Evolutionary conservation across 2,888 invertebrate genomes (phyloP), one percentile per base, ranked within the genome.

Genomic region (Acanthosepion lycidas): DNA sequence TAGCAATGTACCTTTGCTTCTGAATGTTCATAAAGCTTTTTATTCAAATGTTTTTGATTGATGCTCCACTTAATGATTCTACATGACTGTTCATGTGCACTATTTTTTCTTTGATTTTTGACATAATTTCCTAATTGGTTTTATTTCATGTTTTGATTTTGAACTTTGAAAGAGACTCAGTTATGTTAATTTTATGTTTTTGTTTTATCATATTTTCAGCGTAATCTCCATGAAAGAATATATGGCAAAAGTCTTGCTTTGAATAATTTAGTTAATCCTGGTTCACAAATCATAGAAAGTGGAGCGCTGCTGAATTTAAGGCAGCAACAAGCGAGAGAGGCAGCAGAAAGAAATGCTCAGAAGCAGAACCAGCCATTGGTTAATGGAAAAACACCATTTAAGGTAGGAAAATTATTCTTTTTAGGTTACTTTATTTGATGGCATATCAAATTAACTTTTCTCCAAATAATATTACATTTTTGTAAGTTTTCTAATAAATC

Each of bases 211-310:
- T 92, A 15, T 28, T 49, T 95, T 33, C 97, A 99, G 98, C 98
- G 98, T 97, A 98, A 98, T 23, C 98, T 99, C 92, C 98, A 99
- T 97, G 99, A 99, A 97, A 98, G 98, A 96, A 98, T 98, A 96
- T 99, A 99, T 97, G 99, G 99, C 23, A 99, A 99, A 97, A 98
- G 98, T 94, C 97, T 98, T 96, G 98, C 96, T 48, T 95, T 96
- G 91, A 96, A 95, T 55, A 95, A 95, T 78, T 95, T 95, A 20
- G 95, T 95, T 51, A 96, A 95, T 94, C 95, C 96, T 2, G 96
- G 95, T 42, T 96, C 95, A 95, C 97, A 97, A 95, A 97, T 98
- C 12, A 98, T 98, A 96, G 98, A 98, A 97, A 98, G 98, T 96
- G 98, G 98, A 0, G 98, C 98, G 96, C 96, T 98, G 95, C 96